Base-by-base conservation (phyloP, 1,140 invertebrate species). In the Ylistrum balloti region DNA sequence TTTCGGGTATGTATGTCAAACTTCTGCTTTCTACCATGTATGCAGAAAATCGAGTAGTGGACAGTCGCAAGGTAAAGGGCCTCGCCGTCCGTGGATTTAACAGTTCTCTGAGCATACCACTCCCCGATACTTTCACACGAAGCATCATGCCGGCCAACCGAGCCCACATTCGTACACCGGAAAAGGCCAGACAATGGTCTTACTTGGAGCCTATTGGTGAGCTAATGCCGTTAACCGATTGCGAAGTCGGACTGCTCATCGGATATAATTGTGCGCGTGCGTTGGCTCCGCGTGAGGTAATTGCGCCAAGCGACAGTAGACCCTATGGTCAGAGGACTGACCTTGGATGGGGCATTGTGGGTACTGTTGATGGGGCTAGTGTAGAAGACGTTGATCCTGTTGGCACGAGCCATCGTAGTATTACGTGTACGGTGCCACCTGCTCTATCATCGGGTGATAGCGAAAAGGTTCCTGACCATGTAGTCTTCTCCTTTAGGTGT, bases 101-200 rank as follows among this genome's bases (percentile, higher is more conserved):
- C 33, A 86, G 41, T 33, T 15, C 48, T 0, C 11, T 87, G 15
- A 86, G 34, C 33, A 86, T 92, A 5, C 0, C 86, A 1, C 33
- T 92, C 20, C 91, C 89, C 17, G 33, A 38, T 32, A 34, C 38
- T 1, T 92, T 86, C 35, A 88, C 91, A 35, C 20, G 91, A 86
- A 86, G 89, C 22, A 91, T 93, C 5, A 92, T 93, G 90, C 92
- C 92, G 17, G 89, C 91, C 13, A 90, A 91, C 74, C 22, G 91
- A n/a, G 41, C 56, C 9, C 91, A 92, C 45, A 92, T 92, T 33
- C 91, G 88, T 9, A 88, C 90, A 9, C 89, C 90, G 11, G 90
- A 89, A 38, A 90, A 41, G 20, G 90, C 91, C 20, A 87, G 17
- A 22, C 28, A 85, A n/a, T 90, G 88, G 91, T 85, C 90, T 1